Conservation (phyloP, 2,113 vertebrate genomes). For the Cromileptes altivelis region DNA sequence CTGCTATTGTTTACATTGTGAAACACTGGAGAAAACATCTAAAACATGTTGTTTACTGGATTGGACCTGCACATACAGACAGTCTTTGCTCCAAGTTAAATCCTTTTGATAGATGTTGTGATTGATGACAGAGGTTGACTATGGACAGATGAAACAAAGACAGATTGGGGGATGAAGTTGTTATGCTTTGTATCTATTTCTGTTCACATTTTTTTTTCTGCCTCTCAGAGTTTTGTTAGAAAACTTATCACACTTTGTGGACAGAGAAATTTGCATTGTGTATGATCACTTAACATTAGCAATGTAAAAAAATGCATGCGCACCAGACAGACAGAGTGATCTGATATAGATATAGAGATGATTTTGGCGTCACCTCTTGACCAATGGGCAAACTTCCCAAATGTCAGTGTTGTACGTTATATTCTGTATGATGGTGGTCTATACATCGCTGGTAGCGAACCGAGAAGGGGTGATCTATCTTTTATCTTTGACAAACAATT, state of each 20-base stretch:
- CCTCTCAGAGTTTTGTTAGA: not conserved
- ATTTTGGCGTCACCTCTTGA: not conserved
- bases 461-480: too few species aligned
- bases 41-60: not conserved
- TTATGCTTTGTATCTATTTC: not conserved
- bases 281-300: too few species aligned
- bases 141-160: not conserved
- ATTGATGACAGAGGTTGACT: not conserved
- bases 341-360: conserved; percentile 4
- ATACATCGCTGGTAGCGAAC: too few species aligned
- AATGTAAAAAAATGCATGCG: too few species aligned
- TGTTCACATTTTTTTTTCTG: not conserved
- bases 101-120: not conserved
- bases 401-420: too few species aligned
- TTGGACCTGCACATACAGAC: not conserved
- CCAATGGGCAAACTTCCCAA: too few species aligned
- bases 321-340: too few species aligned
- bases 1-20: conserved; percentile 25
- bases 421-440: too few species aligned
- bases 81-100: not conserved
- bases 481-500: too few species aligned
- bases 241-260: not conserved
- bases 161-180: not conserved
- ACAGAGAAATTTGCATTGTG: not conserved
- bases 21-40: not conserved